Conservation (phyloP, 2,113 vertebrate genomes). For the Sialia sialis region DNA sequence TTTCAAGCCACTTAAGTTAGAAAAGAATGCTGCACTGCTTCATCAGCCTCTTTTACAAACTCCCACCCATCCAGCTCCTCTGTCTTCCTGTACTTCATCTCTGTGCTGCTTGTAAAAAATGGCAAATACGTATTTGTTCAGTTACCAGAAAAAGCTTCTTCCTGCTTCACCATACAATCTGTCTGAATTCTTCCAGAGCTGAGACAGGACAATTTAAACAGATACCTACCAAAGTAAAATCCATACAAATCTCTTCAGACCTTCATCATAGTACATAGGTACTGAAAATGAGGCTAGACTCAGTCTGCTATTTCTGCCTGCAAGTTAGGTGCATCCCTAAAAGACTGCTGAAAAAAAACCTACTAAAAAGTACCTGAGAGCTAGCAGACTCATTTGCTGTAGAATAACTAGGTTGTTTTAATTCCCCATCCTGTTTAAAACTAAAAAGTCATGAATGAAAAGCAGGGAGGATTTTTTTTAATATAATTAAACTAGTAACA, state of each 20-base stretch:
- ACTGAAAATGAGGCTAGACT: neutral
- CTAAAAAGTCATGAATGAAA: neutral
- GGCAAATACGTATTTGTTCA: neutral
- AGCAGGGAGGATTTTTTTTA: neutral
- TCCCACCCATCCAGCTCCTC: constrained; percentile 18
- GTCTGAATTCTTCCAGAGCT: neutral
- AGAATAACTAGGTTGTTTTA: neutral
- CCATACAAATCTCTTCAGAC: neutral
- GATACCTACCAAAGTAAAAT: neutral
- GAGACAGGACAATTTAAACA: neutral
- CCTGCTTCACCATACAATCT: neutral
- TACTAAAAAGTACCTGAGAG: neutral
- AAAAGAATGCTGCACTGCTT: neutral
- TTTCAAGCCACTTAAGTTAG: constrained; percentile 14
- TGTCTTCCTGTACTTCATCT: neutral
- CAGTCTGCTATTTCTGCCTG: neutral
- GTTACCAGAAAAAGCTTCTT: neutral
- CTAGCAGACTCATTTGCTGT: neutral
- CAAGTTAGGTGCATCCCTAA: neutral
- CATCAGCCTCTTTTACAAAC: constrained; percentile 21
- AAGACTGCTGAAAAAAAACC: neutral
- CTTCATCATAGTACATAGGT: neutral
- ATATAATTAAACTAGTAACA: neutral
- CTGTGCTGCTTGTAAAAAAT: neutral
- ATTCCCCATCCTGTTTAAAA: neutral